A percentile compares a stretch with the other conserved stretches of the same genome.
Evolutionary conservation across 92 coral and sea anemone species (phyloP).

Genomic region (Parazoanthus darwini): DNA sequence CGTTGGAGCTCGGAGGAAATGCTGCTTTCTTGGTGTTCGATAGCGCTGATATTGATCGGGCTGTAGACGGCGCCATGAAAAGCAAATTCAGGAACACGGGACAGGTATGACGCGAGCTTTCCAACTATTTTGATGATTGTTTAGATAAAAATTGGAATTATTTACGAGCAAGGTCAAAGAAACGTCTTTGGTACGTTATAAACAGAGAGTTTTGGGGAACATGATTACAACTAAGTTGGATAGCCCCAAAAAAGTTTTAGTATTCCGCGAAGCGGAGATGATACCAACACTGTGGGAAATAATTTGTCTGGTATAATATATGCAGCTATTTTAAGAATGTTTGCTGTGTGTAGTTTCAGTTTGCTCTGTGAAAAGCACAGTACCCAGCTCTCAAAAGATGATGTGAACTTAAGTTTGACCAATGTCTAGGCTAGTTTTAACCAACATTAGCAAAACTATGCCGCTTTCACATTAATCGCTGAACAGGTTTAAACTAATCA

Average conservation of each 20-base stretch:
- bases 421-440: too few species aligned
- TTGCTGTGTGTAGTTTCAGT: too few species aligned
- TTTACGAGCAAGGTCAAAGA: neutral
- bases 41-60: conserved; percentile 51
- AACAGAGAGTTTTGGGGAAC: neutral
- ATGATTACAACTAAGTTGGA: neutral
- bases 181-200: neutral
- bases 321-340: too few species aligned
- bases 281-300: neutral
- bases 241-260: neutral
- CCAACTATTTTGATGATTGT: neutral
- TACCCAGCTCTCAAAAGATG: too few species aligned
- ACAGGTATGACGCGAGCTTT: conserved; percentile 35
- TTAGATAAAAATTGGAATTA: too few species aligned
- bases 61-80: conserved; percentile 50
- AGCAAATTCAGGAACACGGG: conserved; percentile 58
- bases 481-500: too few species aligned
- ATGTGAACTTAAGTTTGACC: too few species aligned
- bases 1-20: conserved; percentile 60
- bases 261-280: neutral
- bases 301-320: too few species aligned
- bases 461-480: too few species aligned
- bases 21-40: conserved; percentile 60
- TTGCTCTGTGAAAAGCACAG: too few species aligned
- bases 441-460: too few species aligned